A percentile compares a stretch with the other conserved stretches of the same genome.
phyloP scores from a whole-genome alignment of 2,797 vertebrate species.

The Lithobates pipiens region DNA sequence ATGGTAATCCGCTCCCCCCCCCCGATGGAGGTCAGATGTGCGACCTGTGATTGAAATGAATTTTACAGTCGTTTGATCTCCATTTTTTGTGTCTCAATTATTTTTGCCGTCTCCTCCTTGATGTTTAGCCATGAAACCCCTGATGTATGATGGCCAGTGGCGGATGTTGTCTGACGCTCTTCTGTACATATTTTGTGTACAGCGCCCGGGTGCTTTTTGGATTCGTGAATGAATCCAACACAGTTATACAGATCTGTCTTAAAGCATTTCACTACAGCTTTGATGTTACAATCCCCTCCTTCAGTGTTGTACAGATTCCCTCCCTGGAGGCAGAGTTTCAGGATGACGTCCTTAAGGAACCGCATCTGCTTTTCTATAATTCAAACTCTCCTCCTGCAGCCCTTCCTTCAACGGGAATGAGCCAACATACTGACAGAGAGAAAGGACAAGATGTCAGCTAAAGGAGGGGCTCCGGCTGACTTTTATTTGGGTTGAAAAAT shows the following conservation, averaged over 20 bases:
- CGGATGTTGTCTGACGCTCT: constrained; percentile 67
- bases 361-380: constrained; percentile 82
- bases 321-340: constrained; percentile 91
- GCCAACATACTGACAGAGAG: constrained; percentile 84
- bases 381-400: constrained; percentile 83
- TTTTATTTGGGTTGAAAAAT: no score
- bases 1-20: no score
- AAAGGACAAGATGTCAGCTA: no score
- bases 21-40: no score
- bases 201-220: constrained; percentile 78
- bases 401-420: constrained; percentile 89
- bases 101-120: no score
- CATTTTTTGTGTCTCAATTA: no score
- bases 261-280: constrained; percentile 81
- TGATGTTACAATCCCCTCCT: constrained; percentile 81
- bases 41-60: no score
- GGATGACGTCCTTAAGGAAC: constrained; percentile 83
- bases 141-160: no score
- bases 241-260: constrained; percentile 85
- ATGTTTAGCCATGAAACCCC: no score
- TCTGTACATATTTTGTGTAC: constrained; percentile 79
- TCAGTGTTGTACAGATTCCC: constrained; percentile 91
- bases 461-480: no score
- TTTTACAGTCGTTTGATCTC: no score
- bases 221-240: constrained; percentile 84